Evolutionary conservation across 2,113 vertebrate species (phyloP).

Genomic region (Cyanoderma ruficeps): DNA sequence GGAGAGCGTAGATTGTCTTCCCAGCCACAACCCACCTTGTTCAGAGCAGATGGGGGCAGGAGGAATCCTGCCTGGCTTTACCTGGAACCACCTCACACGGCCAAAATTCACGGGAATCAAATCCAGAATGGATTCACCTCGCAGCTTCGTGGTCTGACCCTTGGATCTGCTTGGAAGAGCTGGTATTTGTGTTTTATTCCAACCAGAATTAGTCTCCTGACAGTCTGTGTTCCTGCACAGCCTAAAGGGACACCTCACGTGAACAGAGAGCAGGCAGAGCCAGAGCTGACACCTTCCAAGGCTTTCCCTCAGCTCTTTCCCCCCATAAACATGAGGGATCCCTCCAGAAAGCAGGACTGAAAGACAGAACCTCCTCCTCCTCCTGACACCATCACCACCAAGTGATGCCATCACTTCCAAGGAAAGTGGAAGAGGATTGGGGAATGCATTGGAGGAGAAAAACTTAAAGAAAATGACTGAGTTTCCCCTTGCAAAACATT

Average conservation of each 20-base stretch:
- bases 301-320: background rate
- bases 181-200: fast-evolving
- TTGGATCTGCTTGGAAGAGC: background rate
- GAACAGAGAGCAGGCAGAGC: fast-evolving
- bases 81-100: background rate
- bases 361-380: background rate
- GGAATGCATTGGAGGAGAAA: background rate
- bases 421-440: background rate
- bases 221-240: background rate
- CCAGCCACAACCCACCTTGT: background rate
- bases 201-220: background rate
- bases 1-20: background rate
- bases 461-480: too few species aligned
- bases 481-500: background rate
- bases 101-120: background rate
- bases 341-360: background rate
- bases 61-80: background rate
- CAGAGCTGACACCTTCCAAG: background rate
- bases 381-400: background rate
- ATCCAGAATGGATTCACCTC: fast-evolving
- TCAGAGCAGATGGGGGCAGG: background rate
- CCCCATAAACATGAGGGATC: background rate
- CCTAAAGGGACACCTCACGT: background rate
- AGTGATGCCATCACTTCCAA: background rate
- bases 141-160: fast-evolving